A percentile compares a stretch with the other conserved stretches of the same genome.
These are phyloP conservation scores for Delichon dasypus DNA, from an alignment of 2,797 vertebrate species.

Conservation along the genomic window DNA sequence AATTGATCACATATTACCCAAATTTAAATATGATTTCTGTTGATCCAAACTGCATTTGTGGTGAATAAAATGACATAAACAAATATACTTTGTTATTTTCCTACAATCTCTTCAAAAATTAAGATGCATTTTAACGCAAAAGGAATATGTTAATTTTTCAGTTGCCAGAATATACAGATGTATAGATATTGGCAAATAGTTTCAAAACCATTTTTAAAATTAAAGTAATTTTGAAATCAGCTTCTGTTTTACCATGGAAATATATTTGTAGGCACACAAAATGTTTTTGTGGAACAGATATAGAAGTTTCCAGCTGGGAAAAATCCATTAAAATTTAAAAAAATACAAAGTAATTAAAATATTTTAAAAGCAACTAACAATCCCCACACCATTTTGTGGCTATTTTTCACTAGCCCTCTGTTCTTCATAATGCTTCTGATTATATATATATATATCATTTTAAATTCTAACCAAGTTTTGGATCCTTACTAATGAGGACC, in stretches of 20 bases:
- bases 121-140: not conserved
- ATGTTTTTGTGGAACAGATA: not conserved
- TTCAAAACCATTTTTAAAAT: not conserved
- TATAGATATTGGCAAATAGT: not conserved
- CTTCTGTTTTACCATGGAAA: not conserved
- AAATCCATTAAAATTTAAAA: not conserved
- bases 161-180: not conserved
- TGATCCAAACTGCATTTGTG: not conserved
- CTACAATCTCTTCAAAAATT: not conserved
- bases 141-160: not conserved
- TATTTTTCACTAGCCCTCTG: not conserved
- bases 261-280: not conserved
- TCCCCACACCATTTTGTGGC: not conserved
- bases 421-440: not conserved
- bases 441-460: not conserved
- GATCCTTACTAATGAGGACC: not conserved
- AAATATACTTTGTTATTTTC: not conserved
- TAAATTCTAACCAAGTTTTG: not conserved
- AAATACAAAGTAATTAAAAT: not conserved
- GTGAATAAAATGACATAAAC: not conserved
- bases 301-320: not conserved
- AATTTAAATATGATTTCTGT: not conserved
- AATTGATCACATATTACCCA: not conserved
- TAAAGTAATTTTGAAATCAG: not conserved
- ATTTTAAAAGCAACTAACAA: not conserved